Evolutionary conservation across 1,140 invertebrate species (phyloP), one percentile per base, ranked within the genome.

Genomic region (Sycobia sp.): DNA sequence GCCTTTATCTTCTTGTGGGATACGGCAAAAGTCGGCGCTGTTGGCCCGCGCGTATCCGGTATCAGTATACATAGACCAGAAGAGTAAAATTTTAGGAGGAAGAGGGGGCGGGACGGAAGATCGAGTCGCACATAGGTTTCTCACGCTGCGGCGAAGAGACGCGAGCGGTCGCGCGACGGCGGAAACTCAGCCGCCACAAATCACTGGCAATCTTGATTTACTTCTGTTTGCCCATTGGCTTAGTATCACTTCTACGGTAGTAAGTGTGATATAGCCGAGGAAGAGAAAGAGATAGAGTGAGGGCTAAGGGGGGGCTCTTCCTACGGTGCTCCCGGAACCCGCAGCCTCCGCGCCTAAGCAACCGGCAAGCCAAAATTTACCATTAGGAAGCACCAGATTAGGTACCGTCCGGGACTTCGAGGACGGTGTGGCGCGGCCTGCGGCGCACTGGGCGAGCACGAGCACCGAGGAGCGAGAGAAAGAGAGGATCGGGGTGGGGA

Each of bases 131-230:
- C n/a, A n/a, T n/a, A n/a, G n/a, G n/a, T n/a, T n/a, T n/a, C n/a
- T n/a, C n/a, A n/a, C n/a, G n/a, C 29, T 32, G 4, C 29, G 29
- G 32, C 20, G 44, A 3, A n/a, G 2, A 9, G 27, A 23, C 1
- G 20, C 20, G 18, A 13, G 20, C 10, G 9, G 3, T 57, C n/a
- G 43, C 29, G 25, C 4, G 22, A 3, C 5, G 41, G 16, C 25
- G 25, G 38, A 36, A 64, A 57, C 54, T 57, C 68, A 66, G 68
- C 44, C 62, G 60, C 75, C 72, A 76, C 75, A 76, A 77, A 78
- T 77, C 76, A 78, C 71, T 65, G 66, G 71, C 74, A 78, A 77
- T 77, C 74, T 78, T 75, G 77, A 78, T 76, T 78, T 78, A 78
- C 75, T 76, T 73, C 67, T 76, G 73, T 78, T 76, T 76, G 74